A percentile compares a stretch with the other conserved stretches of the same genome.
Conservation (phyloP, 2,888 invertebrate species). For the Autographa gamma region DNA sequence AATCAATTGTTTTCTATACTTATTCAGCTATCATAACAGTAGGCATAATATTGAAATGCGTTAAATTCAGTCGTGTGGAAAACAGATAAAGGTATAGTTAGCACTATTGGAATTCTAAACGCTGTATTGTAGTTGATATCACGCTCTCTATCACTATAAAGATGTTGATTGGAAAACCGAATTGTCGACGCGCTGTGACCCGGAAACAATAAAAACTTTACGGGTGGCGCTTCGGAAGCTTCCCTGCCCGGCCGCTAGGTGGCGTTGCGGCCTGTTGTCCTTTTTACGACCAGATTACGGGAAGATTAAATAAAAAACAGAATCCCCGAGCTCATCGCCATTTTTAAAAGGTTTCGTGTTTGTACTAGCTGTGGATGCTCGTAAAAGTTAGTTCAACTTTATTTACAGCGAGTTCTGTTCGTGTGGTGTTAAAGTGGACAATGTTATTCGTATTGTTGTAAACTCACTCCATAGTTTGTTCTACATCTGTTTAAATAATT, state of each 20-base stretch:
- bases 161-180: slow-evolving; percentile 83
- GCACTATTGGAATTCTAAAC: slow-evolving; percentile 45
- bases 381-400: slow-evolving; percentile 60
- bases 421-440: slow-evolving; percentile 51
- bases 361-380: slow-evolving; percentile 49
- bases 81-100: slow-evolving; percentile 41
- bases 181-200: slow-evolving; percentile 77
- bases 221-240: slow-evolving; percentile 68
- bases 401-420: slow-evolving; percentile 58
- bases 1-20: neutral
- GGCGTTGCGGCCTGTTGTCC: slow-evolving; percentile 54
- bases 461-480: slow-evolving; percentile 52
- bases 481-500: slow-evolving; percentile 53
- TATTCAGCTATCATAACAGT: neutral
- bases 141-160: slow-evolving; percentile 73
- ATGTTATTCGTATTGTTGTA: slow-evolving; percentile 46
- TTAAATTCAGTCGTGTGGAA: slow-evolving; percentile 28
- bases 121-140: slow-evolving; percentile 64
- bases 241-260: slow-evolving; percentile 47
- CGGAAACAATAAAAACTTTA: slow-evolving; percentile 85
- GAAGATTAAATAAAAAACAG: slow-evolving; percentile 71
- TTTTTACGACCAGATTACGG: slow-evolving; percentile 70
- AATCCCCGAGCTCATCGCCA: slow-evolving; percentile 51
- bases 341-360: slow-evolving; percentile 60
- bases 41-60: slow-evolving; percentile 13